Base-by-base conservation (phyloP, 2,888 invertebrate species). In the Chrysolina haemoptera region DNA sequence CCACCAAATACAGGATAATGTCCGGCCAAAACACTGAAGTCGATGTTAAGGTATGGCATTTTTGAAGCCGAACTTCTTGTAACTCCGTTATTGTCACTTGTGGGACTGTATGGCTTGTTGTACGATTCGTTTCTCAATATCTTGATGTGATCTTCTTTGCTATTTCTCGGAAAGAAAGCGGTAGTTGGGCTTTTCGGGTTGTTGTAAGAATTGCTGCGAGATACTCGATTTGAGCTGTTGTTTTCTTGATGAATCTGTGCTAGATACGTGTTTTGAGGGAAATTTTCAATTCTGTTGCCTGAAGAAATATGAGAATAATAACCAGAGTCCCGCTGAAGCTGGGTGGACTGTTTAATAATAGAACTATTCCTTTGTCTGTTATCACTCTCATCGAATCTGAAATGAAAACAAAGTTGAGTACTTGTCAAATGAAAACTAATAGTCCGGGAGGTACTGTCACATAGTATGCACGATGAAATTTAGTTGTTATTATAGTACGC, bases 1-100 rank as follows among this genome's bases (percentile, higher is more conserved):
- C 70, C 66, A 16, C 53, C 59, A 35, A 74, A 74, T 12, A 76
- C 62, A 0, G 78, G 78, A 64, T 76, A 73, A n/a, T 76, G 75
- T 1, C 78, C 76, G 10, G 76, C 76, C 18, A 78, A 35, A 16
- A 71, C 22, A 55, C 67, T 74, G 48, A 63, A 74, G 27, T 78
- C 76, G 16, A 75, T 43, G 48, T 70, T 73, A 9, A 50, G 63
- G 22, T 70, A 18, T 4, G 73, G 76, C 18, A 43, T 43, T 48
- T 70, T 76, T 3, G 22, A 40, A 14, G 53, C 40, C 55, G 72
- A 55, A 43, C 55, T 16, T n/a, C 50, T 55, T 27, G 27, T 63
- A 20, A 48, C 67, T 14, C 40, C 67, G 27, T 48, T 64, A n/a
- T 1, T 40, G 41, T 35, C 53, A 18, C 55, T 10, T 22, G 62